Evolutionary conservation across 2,888 invertebrate species (phyloP).

Genomic region (Euplagia quadripunctaria): DNA sequence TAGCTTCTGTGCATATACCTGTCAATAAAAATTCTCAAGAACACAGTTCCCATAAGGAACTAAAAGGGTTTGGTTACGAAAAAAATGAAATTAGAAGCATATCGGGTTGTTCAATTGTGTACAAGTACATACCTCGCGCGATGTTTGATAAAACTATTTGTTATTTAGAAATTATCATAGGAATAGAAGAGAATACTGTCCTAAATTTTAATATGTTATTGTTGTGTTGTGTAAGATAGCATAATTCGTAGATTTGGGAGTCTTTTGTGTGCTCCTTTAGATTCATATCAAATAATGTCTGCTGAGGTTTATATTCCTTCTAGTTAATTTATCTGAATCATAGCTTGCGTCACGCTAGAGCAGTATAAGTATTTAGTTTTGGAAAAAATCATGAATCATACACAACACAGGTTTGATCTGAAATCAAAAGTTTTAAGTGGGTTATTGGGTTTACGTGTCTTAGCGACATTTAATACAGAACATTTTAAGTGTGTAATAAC

Average conservation of each 20-base stretch:
- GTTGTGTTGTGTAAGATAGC: not conserved
- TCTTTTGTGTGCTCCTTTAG: not conserved
- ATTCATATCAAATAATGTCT: not conserved
- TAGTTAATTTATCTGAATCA: conserved; percentile 10
- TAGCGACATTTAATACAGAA: not conserved
- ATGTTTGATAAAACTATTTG: not conserved
- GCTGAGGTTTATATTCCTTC: not conserved
- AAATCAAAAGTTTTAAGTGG: conserved; percentile 43
- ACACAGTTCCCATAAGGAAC: conserved; percentile 38
- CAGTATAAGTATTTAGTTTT: not conserved
- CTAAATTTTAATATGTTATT: not conserved
- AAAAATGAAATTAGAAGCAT: not conserved
- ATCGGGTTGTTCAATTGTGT: not conserved
- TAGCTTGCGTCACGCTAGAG: conserved; percentile 24
- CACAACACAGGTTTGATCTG: conserved; percentile 25
- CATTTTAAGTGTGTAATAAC: not conserved
- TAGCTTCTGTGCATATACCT: conserved; percentile 29
- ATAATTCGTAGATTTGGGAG: not conserved
- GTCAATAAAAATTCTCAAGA: conserved; percentile 45
- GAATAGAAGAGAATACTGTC: not conserved
- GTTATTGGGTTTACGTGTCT: conserved; percentile 45
- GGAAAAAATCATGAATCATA: not conserved
- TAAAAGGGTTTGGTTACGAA: conserved; percentile 10
- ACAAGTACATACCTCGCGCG: conserved; percentile 41
- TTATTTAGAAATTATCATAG: not conserved